Evolutionary conservation across 2,797 vertebrate species (phyloP).

Genomic region (Enteromius fasciolatus): DNA sequence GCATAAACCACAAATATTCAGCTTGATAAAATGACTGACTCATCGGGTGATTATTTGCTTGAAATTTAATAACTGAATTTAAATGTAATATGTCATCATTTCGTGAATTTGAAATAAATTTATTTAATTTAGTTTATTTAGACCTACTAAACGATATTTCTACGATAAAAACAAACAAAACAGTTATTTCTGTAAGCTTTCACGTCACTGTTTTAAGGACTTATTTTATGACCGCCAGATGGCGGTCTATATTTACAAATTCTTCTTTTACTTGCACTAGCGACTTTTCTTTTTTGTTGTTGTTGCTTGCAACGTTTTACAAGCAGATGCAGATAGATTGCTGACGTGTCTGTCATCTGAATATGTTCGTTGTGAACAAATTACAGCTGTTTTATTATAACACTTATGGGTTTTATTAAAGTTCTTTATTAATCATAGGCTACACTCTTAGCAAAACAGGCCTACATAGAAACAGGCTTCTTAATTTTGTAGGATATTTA

Average conservation of each 20-base stretch:
- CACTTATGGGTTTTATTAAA: not conserved
- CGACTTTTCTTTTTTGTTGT: not conserved
- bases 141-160: not conserved
- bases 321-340: not conserved
- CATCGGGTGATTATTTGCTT: not conserved
- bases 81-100: not conserved
- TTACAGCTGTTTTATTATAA: not conserved
- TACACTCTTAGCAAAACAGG: not conserved
- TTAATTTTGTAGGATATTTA: not conserved
- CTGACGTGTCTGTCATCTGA: not conserved
- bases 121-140: not conserved
- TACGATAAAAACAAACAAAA: not conserved
- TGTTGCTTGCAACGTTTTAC: not conserved
- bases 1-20: not conserved
- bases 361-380: not conserved
- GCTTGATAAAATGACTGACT: not conserved
- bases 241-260: slow-evolving; percentile 10
- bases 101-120: not conserved
- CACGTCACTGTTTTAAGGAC: not conserved
- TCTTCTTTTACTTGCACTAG: not conserved
- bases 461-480: not conserved
- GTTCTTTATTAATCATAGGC: not conserved
- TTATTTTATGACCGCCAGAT: slow-evolving; percentile 28
- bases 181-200: not conserved
- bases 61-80: not conserved